Evolutionary conservation across 1,140 invertebrate species (phyloP).

Genomic region (Chrysomallon squamiferum): DNA sequence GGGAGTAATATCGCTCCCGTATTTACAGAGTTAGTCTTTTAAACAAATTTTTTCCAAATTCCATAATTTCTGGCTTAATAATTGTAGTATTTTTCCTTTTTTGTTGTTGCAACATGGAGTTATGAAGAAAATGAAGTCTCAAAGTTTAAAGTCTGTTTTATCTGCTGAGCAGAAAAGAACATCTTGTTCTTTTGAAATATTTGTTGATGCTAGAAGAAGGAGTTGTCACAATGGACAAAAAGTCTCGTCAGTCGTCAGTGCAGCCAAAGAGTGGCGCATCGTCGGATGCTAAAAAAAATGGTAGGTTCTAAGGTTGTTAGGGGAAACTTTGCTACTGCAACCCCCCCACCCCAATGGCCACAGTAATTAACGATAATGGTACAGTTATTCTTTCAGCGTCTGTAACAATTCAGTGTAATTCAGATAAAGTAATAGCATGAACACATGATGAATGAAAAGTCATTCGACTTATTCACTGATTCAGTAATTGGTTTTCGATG

Average conservation of each 20-base stretch:
- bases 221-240: slow-evolving; percentile 74
- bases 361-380: not conserved
- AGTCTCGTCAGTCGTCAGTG: slow-evolving; percentile 70
- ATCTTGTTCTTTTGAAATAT: slow-evolving; percentile 7
- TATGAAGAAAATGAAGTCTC: slow-evolving; percentile 16
- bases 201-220: slow-evolving; percentile 65
- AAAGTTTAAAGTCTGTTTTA: not conserved
- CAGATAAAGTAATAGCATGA: no score
- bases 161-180: slow-evolving; percentile 31
- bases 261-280: slow-evolving; percentile 69
- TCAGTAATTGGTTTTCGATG: no score
- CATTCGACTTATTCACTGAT: no score
- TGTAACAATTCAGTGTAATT: no score
- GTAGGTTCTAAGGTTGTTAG: slow-evolving; percentile 59
- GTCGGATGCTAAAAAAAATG: slow-evolving; percentile 76
- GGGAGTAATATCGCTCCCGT: no score
- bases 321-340: not conserved
- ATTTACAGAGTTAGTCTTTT: slow-evolving; percentile 3
- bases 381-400: not conserved
- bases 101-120: slow-evolving; percentile 13
- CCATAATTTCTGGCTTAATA: not conserved
- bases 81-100: slow-evolving; percentile 10
- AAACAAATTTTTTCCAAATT: not conserved
- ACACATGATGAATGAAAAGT: no score
- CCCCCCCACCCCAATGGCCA: not conserved